A percentile compares a stretch with the other conserved stretches of the same genome.
phyloP scores from a whole-genome alignment of 2,888 invertebrate species.

The Pecten maximus region DNA sequence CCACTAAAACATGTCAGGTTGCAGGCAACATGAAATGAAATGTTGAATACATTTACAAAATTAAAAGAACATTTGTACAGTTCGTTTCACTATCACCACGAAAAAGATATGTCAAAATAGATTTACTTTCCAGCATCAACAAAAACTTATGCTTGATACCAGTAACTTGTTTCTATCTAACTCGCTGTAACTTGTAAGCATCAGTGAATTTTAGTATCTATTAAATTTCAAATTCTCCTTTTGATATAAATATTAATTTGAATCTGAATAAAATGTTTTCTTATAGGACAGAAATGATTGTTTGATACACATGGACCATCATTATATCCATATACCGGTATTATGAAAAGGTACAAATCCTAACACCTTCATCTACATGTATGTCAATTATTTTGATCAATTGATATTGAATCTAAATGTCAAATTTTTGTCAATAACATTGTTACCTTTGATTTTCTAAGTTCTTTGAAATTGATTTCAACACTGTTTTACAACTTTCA shows the following conservation, averaged over 20 bases:
- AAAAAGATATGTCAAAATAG: neutral
- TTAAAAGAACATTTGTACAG: constrained; percentile 22
- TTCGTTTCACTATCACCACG: neutral
- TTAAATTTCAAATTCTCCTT: neutral
- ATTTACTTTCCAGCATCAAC: neutral
- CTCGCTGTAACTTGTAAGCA: neutral
- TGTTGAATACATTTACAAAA: neutral
- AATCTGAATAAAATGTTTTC: neutral
- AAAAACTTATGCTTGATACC: neutral
- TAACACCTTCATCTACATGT: neutral
- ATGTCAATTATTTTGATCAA: too few species aligned
- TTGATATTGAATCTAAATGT: too few species aligned
- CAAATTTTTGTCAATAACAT: too few species aligned
- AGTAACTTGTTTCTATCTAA: neutral
- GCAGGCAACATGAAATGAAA: constrained; percentile 21
- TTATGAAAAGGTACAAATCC: neutral
- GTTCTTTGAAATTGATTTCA: too few species aligned
- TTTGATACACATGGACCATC: neutral
- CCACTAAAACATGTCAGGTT: neutral
- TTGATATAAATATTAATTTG: neutral
- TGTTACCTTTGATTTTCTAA: too few species aligned
- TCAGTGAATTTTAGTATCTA: neutral
- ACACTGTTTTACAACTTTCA: too few species aligned
- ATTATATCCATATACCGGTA: neutral
- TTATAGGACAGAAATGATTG: neutral